Conservation (phyloP, 2,113 vertebrate species). For the Zeus faber region DNA sequence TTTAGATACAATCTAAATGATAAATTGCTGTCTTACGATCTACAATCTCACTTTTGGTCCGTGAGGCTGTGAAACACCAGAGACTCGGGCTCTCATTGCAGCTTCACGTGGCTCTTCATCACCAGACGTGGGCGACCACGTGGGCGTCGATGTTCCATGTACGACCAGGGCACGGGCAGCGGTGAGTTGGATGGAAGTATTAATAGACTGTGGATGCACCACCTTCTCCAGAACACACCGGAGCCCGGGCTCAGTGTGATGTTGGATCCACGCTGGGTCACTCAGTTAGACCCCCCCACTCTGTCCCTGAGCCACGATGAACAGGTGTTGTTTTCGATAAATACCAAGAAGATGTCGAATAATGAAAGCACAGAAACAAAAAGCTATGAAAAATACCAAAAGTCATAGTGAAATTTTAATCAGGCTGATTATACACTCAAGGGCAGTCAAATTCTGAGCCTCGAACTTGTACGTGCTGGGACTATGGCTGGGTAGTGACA, state of each 20-base stretch:
- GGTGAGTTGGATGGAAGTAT: slow-evolving; percentile 57
- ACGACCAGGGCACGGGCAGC: slow-evolving; percentile 60
- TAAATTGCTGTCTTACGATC: no score
- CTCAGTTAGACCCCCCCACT: background rate
- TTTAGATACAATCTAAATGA: no score
- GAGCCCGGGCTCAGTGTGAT: slow-evolving; percentile 29
- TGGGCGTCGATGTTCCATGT: slow-evolving; percentile 66
- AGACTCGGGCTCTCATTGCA: slow-evolving; percentile 47
- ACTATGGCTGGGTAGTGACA: no score
- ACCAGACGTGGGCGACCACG: slow-evolving; percentile 51
- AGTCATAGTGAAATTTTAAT: no score
- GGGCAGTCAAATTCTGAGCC: no score
- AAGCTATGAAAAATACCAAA: no score
- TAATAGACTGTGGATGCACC: slow-evolving; percentile 55
- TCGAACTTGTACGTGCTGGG: no score
- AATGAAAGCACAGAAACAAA: no score
- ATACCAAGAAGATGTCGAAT: no score
- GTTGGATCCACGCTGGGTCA: slow-evolving; percentile 5
- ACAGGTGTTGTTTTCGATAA: no score
- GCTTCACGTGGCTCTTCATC: slow-evolving; percentile 50
- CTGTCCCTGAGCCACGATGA: background rate
- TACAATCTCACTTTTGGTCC: no score
- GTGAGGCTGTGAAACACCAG: slow-evolving; percentile 17
- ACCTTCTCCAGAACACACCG: slow-evolving; percentile 42
- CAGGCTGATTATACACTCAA: no score